Evolutionary conservation across 2,888 invertebrate genomes (phyloP).

Genomic region (Tetragonula carbonaria): DNA sequence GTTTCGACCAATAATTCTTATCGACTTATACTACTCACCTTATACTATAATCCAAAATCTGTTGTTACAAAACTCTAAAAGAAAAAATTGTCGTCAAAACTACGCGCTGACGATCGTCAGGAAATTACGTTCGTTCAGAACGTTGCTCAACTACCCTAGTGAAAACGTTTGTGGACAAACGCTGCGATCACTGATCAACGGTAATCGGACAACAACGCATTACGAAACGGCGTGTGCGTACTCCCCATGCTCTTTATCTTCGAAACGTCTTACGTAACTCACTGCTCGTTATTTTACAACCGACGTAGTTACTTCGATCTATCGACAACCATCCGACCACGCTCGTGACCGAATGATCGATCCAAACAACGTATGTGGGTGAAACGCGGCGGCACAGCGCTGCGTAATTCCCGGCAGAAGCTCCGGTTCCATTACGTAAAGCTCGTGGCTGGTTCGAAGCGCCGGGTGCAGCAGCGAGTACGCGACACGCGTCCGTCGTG

Average conservation of each 20-base stretch:
- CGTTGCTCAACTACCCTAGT: too few species aligned
- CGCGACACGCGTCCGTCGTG: neutral
- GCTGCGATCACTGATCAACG: neutral
- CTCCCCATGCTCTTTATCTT: neutral
- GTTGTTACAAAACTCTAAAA: too few species aligned
- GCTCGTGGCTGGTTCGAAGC: neutral
- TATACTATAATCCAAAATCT: too few species aligned
- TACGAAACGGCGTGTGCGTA: neutral
- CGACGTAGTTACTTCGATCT: neutral
- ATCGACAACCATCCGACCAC: neutral
- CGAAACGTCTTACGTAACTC: neutral
- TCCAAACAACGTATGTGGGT: neutral
- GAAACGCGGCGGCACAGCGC: neutral
- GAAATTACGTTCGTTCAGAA: too few species aligned
- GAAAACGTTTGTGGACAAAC: neutral
- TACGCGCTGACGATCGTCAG: too few species aligned
- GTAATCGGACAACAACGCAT: neutral
- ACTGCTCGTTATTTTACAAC: neutral
- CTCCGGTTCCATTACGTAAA: slow-evolving; percentile 16
- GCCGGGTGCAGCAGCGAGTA: neutral
- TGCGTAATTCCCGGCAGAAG: neutral
- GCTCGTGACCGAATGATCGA: neutral
- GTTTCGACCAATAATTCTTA: too few species aligned
- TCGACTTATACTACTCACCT: too few species aligned
- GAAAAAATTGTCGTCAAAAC: too few species aligned